Base-by-base conservation (phyloP, 2,888 invertebrate genomes). In the Andrena bicolor region DNA sequence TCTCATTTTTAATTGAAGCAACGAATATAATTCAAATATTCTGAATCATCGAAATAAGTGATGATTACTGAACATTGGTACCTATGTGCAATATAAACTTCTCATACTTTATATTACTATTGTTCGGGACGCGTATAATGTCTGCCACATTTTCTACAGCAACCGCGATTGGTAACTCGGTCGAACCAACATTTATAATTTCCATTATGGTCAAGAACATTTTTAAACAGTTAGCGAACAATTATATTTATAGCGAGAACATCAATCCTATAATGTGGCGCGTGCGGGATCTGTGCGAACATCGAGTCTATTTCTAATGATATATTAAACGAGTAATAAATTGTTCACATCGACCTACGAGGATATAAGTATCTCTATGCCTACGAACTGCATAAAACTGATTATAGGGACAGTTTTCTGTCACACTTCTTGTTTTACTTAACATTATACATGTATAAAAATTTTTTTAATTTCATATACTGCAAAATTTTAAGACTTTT, bases 51-150 rank as follows among this genome's bases (percentile, higher is more conserved):
- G 8, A 20, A 61, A 71, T 16, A 49, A n/a, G n/a, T 61, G 30
- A 32, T 49, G 48, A 13, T 60, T 71, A 61, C 41, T 71, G 71
- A 71, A 71, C 71, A 73, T 73, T 73, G 72, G 64, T 73, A 73
- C 49, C 26, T 73, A 73, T 28, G 32, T 64, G 64, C 65, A 53
- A 65, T 64, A 26, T 41, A 32, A 26, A 64, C 20, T 66, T 20
- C n/a, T 64, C 53, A 26, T 23, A 35, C 49, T 48, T 71, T 28
- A 23, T 7, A 70, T 48, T 60, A 8, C 23, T 30, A 28, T 30
- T 16, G n/a, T 30, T 26, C n/a, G 53, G 32, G 35, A 32, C 51
- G 26, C 53, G 53, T n/a, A 10, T n/a, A n/a, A n/a, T 49, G 20
- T 72, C 10, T 48, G 51, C 35, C 26, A 73, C 41, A 73, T 56